Evolutionary conservation across 2,888 invertebrate genomes (phyloP), one percentile per base, ranked within the genome.

Genomic region (Eurytoma californica): DNA sequence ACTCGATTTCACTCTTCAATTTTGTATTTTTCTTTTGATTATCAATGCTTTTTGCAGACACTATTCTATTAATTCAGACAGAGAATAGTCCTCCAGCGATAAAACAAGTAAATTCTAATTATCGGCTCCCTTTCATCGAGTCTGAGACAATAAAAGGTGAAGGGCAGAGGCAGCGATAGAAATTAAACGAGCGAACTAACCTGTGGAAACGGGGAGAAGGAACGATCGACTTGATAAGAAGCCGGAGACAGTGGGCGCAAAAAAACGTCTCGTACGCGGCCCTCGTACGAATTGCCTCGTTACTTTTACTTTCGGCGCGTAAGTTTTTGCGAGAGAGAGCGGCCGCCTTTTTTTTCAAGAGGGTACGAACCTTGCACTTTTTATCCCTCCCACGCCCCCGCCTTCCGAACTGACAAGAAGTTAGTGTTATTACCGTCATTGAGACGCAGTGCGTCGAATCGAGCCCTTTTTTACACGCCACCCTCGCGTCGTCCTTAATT

Each of bases 401-500:
- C 16, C 51, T 18, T 66, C 39, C 20, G 57, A 39, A 78, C 80
- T 86, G 84, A 87, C 86, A 82, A 87, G 86, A 86, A 87, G 86
- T 88, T 87, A 87, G 85, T 86, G 86, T 87, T 87, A 88, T 87
- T 87, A 84, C 85, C 83, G 82, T 82, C 86, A 85, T 86, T 85
- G 85, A 83, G 79, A 79, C 72, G 16, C 72, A 28, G 61, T 66
- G 55, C 82, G 83, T 83, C 83, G 85, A 83, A 84, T 83, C 83
- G 84, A 63, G 30, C 81, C 83, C 61, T 77, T 67, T 55, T 83
- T 80, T 18, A 39, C 30, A 16, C n/a, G 83, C 66, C 63, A 30
- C 24, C 65, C 51, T 16, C 78, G 77, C 81, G 67, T 82, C 83
- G 77, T 80, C 83, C 83, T 85, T 86, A 86, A 86, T 86, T 86